Evolutionary conservation across 23 tunicate species (phyloP), one percentile per base, ranked within the genome.

Genomic region (Oikopleura dioica): DNA sequence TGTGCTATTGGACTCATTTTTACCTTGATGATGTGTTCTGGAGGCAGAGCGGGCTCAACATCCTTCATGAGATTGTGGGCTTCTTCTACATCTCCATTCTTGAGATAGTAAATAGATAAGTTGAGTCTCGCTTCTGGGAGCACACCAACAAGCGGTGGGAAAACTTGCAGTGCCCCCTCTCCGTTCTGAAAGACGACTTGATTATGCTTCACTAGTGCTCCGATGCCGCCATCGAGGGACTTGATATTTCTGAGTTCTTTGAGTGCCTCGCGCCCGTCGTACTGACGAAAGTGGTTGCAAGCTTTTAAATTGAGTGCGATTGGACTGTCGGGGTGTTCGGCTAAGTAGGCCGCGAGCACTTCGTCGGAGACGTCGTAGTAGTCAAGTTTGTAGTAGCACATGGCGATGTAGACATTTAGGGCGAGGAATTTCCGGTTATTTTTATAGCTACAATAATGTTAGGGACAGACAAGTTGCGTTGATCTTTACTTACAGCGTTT

Each of bases 331-430:
- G 99, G 88, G 36, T 59, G 79, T 33, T 36, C 38, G 72, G 86
- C 95, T 23, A 94, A 79, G 76, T 94, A 94, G 23, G 83, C 87
- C 35, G 99, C 99, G 50, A 94, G 77, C 1, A 94, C 99, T 79
- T 94, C 99, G 87, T 94, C 95, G 59, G 99, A 94, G 0, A 94
- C 99, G 50, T 94, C 99, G 75, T 81, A 94, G 78, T 94, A 94
- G 69, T 94, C 99, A 38, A 94, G 80, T 51, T 94, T 94, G 84
- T 94, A 94, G 59, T 86, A 86, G 63, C 95, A 94, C 12, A 86
- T 79, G 36, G 97, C 97, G 59, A 94, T 94, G 75, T 94, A 94
- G 16, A 86, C 99, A 79, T 94, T 94, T 75, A 94, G 69, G 21
- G 99, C 99, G 35, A 86, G 69, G 38, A 81, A 94, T 51, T 84